These are phyloP conservation scores for Ispidina lecontei DNA, from an alignment of 2,797 vertebrate genomes.

Conservation along the genomic window DNA sequence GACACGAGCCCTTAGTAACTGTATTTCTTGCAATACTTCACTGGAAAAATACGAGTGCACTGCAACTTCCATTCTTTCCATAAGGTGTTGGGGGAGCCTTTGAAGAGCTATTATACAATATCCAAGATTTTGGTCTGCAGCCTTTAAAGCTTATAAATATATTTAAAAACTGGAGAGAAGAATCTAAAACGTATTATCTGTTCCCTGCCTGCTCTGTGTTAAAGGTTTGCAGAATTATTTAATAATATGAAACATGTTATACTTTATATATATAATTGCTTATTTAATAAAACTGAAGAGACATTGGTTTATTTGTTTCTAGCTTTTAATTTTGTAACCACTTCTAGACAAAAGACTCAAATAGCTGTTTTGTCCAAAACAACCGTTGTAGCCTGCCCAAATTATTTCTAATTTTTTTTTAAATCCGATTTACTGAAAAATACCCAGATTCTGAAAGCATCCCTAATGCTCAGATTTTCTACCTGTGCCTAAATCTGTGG, in stretches of 20 bases:
- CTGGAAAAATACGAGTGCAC: not conserved
- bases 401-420: not conserved
- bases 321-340: not conserved
- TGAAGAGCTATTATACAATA: not conserved
- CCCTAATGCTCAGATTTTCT: not conserved
- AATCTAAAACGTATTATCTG: not conserved
- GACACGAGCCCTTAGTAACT: not conserved
- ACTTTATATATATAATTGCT: slow-evolving; percentile 41
- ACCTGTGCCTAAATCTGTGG: not conserved
- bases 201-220: not conserved
- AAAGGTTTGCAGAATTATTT: slow-evolving; percentile 58
- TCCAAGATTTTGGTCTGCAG: not conserved
- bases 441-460: not conserved
- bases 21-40: not conserved
- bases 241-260: slow-evolving; percentile 21
- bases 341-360: not conserved
- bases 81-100: not conserved
- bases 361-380: not conserved
- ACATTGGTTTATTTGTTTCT: slow-evolving; percentile 39
- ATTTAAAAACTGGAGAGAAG: not conserved
- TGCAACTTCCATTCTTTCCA: not conserved
- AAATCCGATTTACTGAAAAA: not conserved
- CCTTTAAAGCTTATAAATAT: slow-evolving; percentile 19
- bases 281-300: slow-evolving; percentile 52
- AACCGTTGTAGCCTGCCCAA: not conserved